Percentiles rank a stretch among this genome's conserved stretches.
Conservation (phyloP, 2,113 vertebrate species). For the Myiozetetes cayanensis region DNA sequence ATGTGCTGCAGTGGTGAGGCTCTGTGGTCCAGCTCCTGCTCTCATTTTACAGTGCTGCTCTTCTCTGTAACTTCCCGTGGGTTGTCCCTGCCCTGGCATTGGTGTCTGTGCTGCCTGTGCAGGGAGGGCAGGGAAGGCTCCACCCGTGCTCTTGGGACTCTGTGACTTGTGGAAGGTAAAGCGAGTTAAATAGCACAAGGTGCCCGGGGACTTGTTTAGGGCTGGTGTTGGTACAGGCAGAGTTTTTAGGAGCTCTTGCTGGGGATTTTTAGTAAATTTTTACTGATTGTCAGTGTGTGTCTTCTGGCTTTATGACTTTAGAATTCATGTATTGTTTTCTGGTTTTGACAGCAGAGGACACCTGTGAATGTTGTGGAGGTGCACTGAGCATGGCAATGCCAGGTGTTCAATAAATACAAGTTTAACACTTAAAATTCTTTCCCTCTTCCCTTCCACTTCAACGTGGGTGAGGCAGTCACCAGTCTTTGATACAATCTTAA, state of each 20-base stretch:
- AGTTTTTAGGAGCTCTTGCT: background rate
- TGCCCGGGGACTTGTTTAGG: background rate
- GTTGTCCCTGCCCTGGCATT: background rate
- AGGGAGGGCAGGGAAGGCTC: background rate
- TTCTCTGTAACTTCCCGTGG: background rate
- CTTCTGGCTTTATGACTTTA: background rate
- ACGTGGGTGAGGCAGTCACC: background rate
- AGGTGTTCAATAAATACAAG: background rate
- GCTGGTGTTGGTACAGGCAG: background rate
- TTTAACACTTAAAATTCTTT: background rate
- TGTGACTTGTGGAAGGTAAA: background rate
- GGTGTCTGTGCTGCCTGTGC: background rate
- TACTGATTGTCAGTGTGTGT: background rate
- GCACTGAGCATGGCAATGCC: background rate
- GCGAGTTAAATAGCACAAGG: background rate
- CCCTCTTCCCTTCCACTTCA: background rate
- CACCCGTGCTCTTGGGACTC: fast-evolving
- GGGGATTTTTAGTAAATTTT: background rate
- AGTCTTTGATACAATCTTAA: background rate
- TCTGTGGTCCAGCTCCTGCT: background rate
- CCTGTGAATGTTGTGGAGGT: background rate
- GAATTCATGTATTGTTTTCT: background rate
- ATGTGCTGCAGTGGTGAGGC: background rate
- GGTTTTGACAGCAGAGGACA: background rate
- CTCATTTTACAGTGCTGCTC: background rate